Evolutionary conservation across 2,113 vertebrate genomes (phyloP).

Genomic region (Poeciliopsis occidentalis): DNA sequence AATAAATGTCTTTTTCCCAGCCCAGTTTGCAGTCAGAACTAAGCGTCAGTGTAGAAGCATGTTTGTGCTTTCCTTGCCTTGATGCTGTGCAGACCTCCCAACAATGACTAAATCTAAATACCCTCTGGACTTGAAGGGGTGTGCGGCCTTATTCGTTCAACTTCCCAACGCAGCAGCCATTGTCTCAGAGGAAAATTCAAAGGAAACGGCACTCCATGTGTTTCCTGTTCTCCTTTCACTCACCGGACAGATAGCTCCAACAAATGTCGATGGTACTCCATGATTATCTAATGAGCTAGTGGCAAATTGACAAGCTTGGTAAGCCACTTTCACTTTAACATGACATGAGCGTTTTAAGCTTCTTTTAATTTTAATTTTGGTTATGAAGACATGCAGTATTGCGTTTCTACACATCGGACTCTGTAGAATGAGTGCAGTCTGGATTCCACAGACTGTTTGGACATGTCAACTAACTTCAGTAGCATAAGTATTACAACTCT

Average conservation of each 20-base stretch:
- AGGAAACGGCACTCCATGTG: conserved; percentile 65
- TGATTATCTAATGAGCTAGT: conserved; percentile 7
- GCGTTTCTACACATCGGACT: no score
- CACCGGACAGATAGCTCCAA: conserved; percentile 22
- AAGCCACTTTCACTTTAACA: no score
- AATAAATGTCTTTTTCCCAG: conserved; percentile 33
- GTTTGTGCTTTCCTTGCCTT: not conserved
- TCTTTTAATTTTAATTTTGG: no score
- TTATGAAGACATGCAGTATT: no score
- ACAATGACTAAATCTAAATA: not conserved
- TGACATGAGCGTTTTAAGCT: no score
- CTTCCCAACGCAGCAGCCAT: conserved; percentile 42
- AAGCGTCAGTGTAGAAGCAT: not conserved
- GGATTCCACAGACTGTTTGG: no score
- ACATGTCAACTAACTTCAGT: no score
- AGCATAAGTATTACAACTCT: no score
- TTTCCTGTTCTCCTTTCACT: conserved; percentile 55
- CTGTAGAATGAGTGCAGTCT: no score
- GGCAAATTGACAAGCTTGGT: not conserved
- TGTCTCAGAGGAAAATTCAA: conserved; percentile 47
- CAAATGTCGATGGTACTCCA: conserved; percentile 10
- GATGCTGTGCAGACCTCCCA: conserved; percentile 37
- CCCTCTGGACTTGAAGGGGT: not conserved
- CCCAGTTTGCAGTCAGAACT: not conserved
- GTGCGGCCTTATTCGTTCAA: conserved; percentile 38